Percentiles rank a stretch among this genome's conserved stretches.
These are phyloP conservation scores for Fulica atra DNA, from an alignment of 2,113 vertebrate species.

Conservation along the genomic window DNA sequence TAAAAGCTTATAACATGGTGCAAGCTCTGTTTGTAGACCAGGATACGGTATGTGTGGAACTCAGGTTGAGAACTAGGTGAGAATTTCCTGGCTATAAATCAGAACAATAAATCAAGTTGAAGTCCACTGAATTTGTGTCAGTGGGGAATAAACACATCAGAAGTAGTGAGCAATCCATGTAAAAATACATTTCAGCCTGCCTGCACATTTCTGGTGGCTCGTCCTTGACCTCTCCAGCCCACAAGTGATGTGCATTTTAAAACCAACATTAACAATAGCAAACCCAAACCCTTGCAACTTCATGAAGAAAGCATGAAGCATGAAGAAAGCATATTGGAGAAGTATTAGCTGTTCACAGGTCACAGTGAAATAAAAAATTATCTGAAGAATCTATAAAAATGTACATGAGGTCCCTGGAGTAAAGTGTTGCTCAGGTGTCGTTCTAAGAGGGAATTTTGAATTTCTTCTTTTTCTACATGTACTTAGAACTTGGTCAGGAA, in stretches of 20 bases:
- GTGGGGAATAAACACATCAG: not conserved
- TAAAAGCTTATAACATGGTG: not conserved
- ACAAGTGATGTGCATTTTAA: not conserved
- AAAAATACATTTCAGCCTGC: not conserved
- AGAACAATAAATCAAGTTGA: not conserved
- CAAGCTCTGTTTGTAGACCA: not conserved
- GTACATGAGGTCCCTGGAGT: not conserved
- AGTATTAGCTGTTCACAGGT: not conserved
- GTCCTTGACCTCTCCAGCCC: not conserved
- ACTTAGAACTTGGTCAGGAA: not conserved
- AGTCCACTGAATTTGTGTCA: not conserved
- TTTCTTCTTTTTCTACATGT: not conserved
- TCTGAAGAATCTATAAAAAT: not conserved
- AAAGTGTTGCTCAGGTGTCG: not conserved
- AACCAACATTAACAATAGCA: not conserved
- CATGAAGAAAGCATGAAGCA: accelerated
- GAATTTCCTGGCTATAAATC: not conserved
- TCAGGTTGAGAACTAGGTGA: not conserved
- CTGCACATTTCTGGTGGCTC: not conserved
- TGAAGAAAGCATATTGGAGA: accelerated
- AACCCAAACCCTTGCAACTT: not conserved
- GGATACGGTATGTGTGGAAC: not conserved
- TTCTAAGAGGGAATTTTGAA: not conserved
- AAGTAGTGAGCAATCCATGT: not conserved
- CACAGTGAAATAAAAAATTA: not conserved